Evolutionary conservation across 2,113 vertebrate genomes (phyloP), one percentile per base, ranked within the genome.

Genomic region (Tapirus terrestris): DNA sequence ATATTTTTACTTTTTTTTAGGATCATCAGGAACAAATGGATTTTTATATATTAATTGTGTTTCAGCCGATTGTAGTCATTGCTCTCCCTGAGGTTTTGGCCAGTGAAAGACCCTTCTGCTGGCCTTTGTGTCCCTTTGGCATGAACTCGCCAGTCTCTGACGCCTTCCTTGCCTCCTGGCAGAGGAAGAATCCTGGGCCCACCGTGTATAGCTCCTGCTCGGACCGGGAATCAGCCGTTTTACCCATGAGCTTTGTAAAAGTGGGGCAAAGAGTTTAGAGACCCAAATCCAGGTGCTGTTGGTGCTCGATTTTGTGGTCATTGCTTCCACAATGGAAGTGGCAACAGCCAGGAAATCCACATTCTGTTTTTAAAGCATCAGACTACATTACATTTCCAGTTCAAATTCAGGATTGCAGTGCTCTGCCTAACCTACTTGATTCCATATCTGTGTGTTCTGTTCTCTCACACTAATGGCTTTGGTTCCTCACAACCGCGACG

Each of bases 201-300:
- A 33, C 2, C 4, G 4, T 36, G 31, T 4, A 14, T 11, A 3
- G 23, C 33, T 18, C 56, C n/a, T 45, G 23, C 16, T 87, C 36
- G 29, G 53, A 13, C 29, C 27, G 56, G 65, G 20, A 72, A 53
- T 36, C 23, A 58, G 1, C 68, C 56, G 5, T 21, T n/a, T 23
- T 17, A 17, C 56, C 21, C 43, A 1, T 3, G 79, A 14, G 23
- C 18, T 51, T 76, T 63, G 23, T 8, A 11, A 31, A 61, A 23
- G 17, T 3, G 21, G 23, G 25, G 29, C 16, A 8, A 18, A 51
- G 33, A 23, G 18, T 9, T 65, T 27, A 14, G 29, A 84, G n/a
- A 8, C n/a, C 60, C 23, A 13, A 13, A 1, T 16, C 23, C 0
- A 65, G 25, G n/a, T 6, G 3, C 2, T 20, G 60, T 65, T 0